Evolutionary conservation across 2,888 invertebrate species (phyloP).

Genomic region (Falcaria lacertinaria): DNA sequence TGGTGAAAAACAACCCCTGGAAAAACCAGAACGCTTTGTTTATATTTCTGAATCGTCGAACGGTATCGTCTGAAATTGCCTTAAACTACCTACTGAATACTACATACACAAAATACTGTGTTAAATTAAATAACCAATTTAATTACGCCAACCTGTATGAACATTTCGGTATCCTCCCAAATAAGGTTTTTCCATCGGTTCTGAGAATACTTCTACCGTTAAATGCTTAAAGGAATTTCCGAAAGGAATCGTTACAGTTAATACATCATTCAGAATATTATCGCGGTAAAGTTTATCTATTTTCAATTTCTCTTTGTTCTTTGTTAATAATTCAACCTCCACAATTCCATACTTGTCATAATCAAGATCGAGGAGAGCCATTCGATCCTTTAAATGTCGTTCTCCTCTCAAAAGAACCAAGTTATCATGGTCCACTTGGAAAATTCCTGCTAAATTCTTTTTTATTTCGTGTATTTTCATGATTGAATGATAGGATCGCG

Average conservation of each 20-base stretch:
- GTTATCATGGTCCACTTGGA: slow-evolving; percentile 72
- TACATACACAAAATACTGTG: too few relatives aligned
- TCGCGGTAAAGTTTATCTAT: slow-evolving; percentile 68
- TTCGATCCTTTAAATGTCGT: slow-evolving; percentile 57
- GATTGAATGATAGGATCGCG: slow-evolving; percentile 73
- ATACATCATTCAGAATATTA: slow-evolving; percentile 60
- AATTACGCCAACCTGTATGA: slow-evolving; percentile 83
- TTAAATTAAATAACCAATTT: too few relatives aligned
- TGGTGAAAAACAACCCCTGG: slow-evolving; percentile 85
- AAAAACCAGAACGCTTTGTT: slow-evolving; percentile 12
- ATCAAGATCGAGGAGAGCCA: slow-evolving; percentile 64
- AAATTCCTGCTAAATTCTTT: slow-evolving; percentile 79
- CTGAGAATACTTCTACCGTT: slow-evolving; percentile 71
- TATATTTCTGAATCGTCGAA: too few relatives aligned
- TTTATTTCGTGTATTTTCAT: slow-evolving; percentile 80
- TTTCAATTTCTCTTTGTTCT: slow-evolving; percentile 57
- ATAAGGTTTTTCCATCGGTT: slow-evolving; percentile 84
- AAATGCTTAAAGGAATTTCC: slow-evolving; percentile 58
- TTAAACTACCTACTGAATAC: too few relatives aligned
- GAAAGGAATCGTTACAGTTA: slow-evolving; percentile 63
- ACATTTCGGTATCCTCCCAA: slow-evolving; percentile 89
- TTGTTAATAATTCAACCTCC: slow-evolving; percentile 65
- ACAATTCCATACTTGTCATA: slow-evolving; percentile 72
- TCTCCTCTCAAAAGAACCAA: slow-evolving; percentile 72
- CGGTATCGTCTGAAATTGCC: too few relatives aligned